phyloP scores from a whole-genome alignment of 2,113 vertebrate species.

The Tichodroma muraria region DNA sequence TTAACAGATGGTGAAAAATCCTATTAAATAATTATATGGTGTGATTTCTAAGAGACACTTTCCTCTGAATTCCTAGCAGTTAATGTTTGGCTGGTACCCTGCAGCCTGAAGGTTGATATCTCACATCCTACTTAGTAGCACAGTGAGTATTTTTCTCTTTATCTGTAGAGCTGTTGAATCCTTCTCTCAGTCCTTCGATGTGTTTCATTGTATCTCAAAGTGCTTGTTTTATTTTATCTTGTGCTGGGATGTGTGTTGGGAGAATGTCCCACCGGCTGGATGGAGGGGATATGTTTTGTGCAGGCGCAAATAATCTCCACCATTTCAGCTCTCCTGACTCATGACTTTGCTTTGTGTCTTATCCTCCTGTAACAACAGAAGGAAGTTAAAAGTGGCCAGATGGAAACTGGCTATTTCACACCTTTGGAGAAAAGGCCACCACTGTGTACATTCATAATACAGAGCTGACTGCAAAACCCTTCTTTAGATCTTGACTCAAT shows the following conservation, averaged over 20 bases:
- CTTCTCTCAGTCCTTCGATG: background rate
- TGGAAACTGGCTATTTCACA: background rate
- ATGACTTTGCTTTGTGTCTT: background rate
- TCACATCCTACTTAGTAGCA: background rate
- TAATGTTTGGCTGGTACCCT: background rate
- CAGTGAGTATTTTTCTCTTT: background rate
- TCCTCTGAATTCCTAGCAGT: background rate
- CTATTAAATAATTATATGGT: background rate
- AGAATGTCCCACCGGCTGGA: background rate
- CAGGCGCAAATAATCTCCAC: background rate
- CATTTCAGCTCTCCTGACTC: background rate
- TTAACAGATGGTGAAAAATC: background rate
- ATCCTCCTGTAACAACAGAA: background rate
- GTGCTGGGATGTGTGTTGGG: background rate
- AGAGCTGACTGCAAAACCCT: background rate
- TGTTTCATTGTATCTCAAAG: rapidly evolving
- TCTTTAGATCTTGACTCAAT: background rate
- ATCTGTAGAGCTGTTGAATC: background rate
- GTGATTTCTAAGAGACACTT: background rate
- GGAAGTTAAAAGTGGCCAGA: background rate
- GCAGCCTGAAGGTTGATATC: background rate
- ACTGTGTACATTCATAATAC: background rate
- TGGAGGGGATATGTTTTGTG: background rate
- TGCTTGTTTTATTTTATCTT: background rate
- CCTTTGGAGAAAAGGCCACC: background rate